Conservation (phyloP, 2,888 invertebrate species). For the Cataglyphis albicans region DNA sequence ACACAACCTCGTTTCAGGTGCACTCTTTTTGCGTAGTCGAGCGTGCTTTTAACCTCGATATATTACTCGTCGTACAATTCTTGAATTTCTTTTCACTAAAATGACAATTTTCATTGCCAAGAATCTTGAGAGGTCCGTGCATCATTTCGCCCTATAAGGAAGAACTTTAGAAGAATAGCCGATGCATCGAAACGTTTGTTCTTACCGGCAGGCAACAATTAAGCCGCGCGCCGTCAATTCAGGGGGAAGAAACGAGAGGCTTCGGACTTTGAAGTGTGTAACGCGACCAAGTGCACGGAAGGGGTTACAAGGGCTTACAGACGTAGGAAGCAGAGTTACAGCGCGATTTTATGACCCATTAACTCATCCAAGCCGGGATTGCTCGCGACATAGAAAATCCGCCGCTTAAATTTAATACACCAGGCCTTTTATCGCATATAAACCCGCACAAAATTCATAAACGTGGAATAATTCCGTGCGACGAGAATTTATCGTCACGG, state of each 20-base stretch:
- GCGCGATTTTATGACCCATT: conserved; percentile 74
- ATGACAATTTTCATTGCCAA: conserved; percentile 4
- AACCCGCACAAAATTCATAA: background rate
- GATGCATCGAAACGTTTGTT: conserved; percentile 36
- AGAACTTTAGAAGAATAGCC: conserved; percentile 11
- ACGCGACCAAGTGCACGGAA: conserved; percentile 42
- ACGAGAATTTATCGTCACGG: background rate
- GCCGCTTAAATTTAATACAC: conserved; percentile 28
- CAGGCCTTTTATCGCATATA: conserved; percentile 2
- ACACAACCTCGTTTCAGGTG: background rate
- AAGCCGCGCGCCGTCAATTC: conserved; percentile 46
- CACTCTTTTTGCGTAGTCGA: conserved; percentile 16
- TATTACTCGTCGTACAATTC: conserved; percentile 4
- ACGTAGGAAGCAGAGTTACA: conserved; percentile 50
- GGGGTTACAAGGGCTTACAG: conserved; percentile 42
- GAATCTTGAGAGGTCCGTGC: conserved; percentile 13
- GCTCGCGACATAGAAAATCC: conserved; percentile 66
- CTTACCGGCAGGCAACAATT: conserved; percentile 41
- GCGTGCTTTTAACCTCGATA: background rate
- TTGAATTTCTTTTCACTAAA: background rate
- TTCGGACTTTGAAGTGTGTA: conserved; percentile 12
- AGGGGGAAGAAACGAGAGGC: conserved; percentile 44
- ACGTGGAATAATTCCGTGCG: background rate
- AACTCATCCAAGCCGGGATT: conserved; percentile 69
- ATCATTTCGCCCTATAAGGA: background rate